Percentiles rank a stretch among this genome's conserved stretches.
These are phyloP conservation scores for Malthinus seriepunctatus DNA, from an alignment of 2,888 invertebrate species.

Conservation along the genomic window DNA sequence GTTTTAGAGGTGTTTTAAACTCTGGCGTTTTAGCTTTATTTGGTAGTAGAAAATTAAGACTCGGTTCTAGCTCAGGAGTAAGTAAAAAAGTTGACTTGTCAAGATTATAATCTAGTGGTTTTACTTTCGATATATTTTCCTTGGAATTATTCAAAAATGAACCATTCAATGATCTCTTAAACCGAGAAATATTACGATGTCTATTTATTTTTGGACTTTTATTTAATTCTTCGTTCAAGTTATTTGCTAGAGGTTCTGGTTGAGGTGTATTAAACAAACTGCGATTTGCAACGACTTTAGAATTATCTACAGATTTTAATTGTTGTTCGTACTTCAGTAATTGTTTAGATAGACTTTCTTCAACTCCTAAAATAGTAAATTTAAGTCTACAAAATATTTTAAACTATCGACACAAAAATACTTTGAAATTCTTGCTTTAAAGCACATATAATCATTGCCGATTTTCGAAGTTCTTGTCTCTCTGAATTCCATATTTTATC, in stretches of 20 bases:
- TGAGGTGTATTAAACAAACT: neutral
- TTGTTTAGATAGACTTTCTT: neutral
- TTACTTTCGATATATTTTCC: neutral
- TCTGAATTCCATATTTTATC: constrained; percentile 11
- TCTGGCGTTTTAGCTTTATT: neutral
- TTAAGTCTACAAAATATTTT: neutral
- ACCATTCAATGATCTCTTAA: neutral
- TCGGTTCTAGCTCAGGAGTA: neutral
- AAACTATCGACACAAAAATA: neutral
- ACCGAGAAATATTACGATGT: constrained; percentile 4
- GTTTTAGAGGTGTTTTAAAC: neutral
- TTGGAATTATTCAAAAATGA: neutral
- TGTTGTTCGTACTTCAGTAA: neutral
- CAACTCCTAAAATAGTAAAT: neutral
- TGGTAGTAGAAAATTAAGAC: neutral
- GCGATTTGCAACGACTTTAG: neutral
- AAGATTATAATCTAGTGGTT: neutral
- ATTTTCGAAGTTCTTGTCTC: constrained; percentile 7
- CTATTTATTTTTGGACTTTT: constrained; percentile 16
- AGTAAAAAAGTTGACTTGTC: neutral
- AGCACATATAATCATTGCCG: constrained; percentile 8
- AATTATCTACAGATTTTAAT: neutral
- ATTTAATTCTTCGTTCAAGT: neutral
- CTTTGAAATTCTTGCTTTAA: constrained; percentile 14
- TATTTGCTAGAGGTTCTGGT: neutral